Percentiles rank a stretch among this genome's conserved stretches.
These are phyloP conservation scores for Ophion costatus DNA, from an alignment of 2,888 invertebrate species.

Conservation along the genomic window DNA sequence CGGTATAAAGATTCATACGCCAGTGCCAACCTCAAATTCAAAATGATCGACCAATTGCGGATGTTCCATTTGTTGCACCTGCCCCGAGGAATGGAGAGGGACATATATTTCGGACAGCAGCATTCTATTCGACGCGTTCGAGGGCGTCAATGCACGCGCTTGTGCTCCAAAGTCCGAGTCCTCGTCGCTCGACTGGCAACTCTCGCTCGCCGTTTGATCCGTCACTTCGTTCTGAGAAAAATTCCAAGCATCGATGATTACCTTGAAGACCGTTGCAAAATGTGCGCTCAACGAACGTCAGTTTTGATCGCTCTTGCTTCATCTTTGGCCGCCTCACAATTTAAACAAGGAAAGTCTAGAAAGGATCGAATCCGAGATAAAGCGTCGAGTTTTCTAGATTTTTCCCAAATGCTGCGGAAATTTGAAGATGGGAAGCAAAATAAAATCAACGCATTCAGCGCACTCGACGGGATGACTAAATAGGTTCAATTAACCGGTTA, in stretches of 20 bases:
- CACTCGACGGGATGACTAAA: not conserved
- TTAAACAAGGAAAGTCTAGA: too few species aligned
- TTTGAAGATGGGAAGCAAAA: too few species aligned
- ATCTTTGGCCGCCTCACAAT: too few species aligned
- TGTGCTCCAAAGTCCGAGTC: constrained; percentile 76
- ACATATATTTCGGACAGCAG: constrained; percentile 66
- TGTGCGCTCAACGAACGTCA: too few species aligned
- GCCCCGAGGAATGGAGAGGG: constrained; percentile 61
- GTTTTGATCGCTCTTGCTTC: too few species aligned
- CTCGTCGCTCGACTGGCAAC: constrained; percentile 79
- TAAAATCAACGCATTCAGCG: too few species aligned
- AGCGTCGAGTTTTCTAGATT: too few species aligned
- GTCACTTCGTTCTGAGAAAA: constrained; percentile 74
- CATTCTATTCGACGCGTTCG: constrained; percentile 71
- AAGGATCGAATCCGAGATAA: too few species aligned
- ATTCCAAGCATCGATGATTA: not conserved
- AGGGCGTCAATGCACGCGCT: constrained; percentile 67
- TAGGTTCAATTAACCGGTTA: not conserved
- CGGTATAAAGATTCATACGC: not conserved
- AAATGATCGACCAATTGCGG: constrained; percentile 63
- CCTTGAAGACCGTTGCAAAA: not conserved
- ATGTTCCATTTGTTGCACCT: constrained; percentile 54
- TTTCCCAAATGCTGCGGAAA: too few species aligned
- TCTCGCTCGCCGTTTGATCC: constrained; percentile 79
- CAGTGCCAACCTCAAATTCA: constrained; percentile 63